These are phyloP conservation scores for Grapholita molesta DNA, from an alignment of 1,140 invertebrate genomes.

Conservation along the genomic window DNA sequence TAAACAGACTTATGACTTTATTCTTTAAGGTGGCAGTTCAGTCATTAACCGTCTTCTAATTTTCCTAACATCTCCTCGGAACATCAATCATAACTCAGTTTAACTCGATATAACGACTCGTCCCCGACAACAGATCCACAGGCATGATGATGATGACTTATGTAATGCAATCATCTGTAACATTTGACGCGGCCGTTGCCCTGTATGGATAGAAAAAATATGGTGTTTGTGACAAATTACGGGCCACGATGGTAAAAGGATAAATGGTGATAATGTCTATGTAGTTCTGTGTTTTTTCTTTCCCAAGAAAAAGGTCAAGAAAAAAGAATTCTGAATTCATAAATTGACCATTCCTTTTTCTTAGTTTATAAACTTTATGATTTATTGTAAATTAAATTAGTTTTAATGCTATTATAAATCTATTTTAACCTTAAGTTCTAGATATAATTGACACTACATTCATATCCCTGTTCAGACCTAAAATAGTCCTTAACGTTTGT, in stretches of 20 bases:
- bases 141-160: conserved; percentile 63
- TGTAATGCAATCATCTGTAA: conserved; percentile 63
- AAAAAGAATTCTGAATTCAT: no score
- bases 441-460: no score
- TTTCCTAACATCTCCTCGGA: conserved; percentile 22
- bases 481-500: no score
- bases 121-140: conserved; percentile 38
- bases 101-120: conserved; percentile 30
- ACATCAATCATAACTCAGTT: conserved; percentile 30
- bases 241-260: neutral
- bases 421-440: no score
- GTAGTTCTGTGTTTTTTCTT: neutral
- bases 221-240: neutral
- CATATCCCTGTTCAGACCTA: no score
- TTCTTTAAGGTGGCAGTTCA: neutral
- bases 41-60: conserved; percentile 23
- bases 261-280: neutral
- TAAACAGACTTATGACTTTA: neutral
- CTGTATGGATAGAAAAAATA: conserved; percentile 32
- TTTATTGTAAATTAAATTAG: no score
- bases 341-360: no score
- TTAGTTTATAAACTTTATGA: no score
- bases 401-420: no score
- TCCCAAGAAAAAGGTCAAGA: neutral
- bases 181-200: conserved; percentile 48